Percentiles rank a stretch among this genome's conserved stretches.
These are phyloP conservation scores for Apis florea DNA, from an alignment of 1,140 invertebrate genomes.

Conservation along the genomic window DNA sequence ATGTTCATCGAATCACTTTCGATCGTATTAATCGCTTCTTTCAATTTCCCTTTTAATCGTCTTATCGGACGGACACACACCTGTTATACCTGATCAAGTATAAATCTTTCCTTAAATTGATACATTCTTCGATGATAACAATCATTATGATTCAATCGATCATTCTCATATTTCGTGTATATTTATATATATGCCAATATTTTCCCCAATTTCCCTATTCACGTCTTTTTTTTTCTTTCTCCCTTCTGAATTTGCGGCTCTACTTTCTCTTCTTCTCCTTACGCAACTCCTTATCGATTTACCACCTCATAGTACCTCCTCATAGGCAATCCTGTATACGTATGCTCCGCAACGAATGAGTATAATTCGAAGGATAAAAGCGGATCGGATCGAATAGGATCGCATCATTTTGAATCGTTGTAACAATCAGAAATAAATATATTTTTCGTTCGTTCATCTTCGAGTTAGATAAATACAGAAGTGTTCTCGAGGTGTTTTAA, in stretches of 20 bases:
- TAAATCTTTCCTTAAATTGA: background rate
- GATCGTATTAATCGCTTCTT: conserved; percentile 6
- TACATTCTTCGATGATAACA: background rate
- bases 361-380: background rate
- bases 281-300: conserved; percentile 27
- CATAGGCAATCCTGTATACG: background rate
- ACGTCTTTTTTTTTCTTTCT: background rate
- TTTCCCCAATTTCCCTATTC: background rate
- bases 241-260: background rate
- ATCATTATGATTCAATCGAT: background rate
- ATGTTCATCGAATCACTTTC: conserved; percentile 31
- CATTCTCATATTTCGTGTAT: background rate
- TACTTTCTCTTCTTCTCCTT: conserved; percentile 5
- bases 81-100: background rate
- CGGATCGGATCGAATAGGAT: background rate
- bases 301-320: background rate
- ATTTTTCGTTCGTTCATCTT: no score
- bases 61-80: no score
- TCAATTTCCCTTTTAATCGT: background rate
- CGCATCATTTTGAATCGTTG: no score
- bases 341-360: no score
- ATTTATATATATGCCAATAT: background rate
- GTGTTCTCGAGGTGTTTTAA: no score
- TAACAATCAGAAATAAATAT: no score
- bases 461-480: no score